Percentiles rank a stretch among this genome's conserved stretches.
Evolutionary conservation across 2,113 vertebrate genomes (phyloP).

Genomic region (Centropus unirufus): DNA sequence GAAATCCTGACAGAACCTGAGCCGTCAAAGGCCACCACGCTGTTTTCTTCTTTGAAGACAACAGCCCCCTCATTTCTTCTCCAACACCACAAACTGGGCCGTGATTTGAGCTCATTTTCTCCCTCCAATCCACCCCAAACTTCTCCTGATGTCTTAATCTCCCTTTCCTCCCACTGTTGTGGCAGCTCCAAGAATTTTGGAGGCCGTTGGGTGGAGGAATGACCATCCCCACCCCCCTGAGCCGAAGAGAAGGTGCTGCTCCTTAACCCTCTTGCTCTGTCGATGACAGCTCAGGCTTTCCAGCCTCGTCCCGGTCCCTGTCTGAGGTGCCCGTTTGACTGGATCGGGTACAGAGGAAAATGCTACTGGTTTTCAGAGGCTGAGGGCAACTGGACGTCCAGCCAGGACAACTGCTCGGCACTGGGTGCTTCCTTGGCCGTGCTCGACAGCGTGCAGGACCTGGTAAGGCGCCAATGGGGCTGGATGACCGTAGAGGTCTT

Average conservation of each 20-base stretch:
- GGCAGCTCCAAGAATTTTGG: not conserved
- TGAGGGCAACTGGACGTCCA: slow-evolving; percentile 10
- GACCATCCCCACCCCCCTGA: not conserved
- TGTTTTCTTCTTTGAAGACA: not conserved
- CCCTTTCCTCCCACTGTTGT: not conserved
- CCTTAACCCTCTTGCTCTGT: accelerated
- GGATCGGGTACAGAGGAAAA: slow-evolving; percentile 29
- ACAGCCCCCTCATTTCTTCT: not conserved
- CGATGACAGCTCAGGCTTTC: slow-evolving; percentile 13
- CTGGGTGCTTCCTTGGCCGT: slow-evolving; percentile 34
- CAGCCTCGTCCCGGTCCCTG: not conserved
- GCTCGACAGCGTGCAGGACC: not conserved
- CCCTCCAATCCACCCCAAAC: not conserved
- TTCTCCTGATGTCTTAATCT: not conserved
- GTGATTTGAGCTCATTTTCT: not conserved
- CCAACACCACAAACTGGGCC: not conserved
- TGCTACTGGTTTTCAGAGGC: slow-evolving; percentile 41
- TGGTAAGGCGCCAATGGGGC: not conserved
- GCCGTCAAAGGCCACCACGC: no score
- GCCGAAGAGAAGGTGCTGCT: no score
- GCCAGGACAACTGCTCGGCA: not conserved
- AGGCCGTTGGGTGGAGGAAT: not conserved
- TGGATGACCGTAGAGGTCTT: no score
- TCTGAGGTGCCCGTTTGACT: not conserved
- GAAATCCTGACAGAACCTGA: not conserved